Conservation (phyloP, 2,888 invertebrate species). For the Fragum fragum region DNA sequence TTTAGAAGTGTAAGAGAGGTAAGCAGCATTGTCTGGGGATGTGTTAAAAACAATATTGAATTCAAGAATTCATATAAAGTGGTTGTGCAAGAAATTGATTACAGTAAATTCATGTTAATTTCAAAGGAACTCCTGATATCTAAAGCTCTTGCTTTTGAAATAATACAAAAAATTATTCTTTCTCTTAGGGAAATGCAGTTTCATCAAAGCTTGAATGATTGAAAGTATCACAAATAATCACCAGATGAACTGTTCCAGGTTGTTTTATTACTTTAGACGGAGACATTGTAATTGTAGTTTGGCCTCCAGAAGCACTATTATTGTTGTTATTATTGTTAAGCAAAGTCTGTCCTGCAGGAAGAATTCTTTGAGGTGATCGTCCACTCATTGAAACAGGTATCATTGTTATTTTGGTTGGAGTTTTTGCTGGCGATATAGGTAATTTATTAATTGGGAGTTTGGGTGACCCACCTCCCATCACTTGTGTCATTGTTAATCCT, state of each 20-base stretch:
- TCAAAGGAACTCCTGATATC: too few relatives aligned
- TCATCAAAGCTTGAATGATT: too few relatives aligned
- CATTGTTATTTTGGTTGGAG: constrained; percentile 88
- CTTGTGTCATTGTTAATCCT: constrained; percentile 73
- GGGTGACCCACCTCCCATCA: constrained; percentile 76
- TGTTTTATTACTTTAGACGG: constrained; percentile 85
- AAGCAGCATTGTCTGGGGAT: too few relatives aligned
- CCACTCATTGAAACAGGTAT: constrained; percentile 88
- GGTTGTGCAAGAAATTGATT: too few relatives aligned
- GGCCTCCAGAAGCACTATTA: constrained; percentile 67
- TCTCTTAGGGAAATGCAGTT: too few relatives aligned
- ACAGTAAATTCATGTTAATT: too few relatives aligned
- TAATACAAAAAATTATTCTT: too few relatives aligned
- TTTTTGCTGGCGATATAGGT: constrained; percentile 86
- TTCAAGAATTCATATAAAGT: too few relatives aligned
- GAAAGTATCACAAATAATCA: constrained; percentile 48
- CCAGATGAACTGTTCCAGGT: constrained; percentile 75
- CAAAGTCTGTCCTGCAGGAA: constrained; percentile 73
- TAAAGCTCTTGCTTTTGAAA: too few relatives aligned
- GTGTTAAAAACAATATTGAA: too few relatives aligned
- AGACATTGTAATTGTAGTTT: constrained; percentile 77
- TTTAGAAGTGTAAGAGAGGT: too few relatives aligned
- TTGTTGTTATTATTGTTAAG: constrained; percentile 65
- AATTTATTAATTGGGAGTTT: constrained; percentile 82
- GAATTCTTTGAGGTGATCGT: constrained; percentile 91